Conservation (phyloP, 2,888 invertebrate species). For the Taenaris catops region DNA sequence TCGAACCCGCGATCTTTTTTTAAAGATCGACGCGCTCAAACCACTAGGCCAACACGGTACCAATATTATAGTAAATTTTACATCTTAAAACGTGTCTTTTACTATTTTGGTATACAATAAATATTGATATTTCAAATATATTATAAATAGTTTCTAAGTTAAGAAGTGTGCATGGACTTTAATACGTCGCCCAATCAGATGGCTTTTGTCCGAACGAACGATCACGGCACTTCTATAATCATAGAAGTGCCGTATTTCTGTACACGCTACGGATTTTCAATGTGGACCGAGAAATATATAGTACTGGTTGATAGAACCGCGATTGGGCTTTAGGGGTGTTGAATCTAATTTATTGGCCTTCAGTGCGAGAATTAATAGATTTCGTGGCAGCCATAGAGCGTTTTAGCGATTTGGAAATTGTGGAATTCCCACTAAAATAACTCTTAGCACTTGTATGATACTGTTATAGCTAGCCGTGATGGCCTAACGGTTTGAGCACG, state of each 20-base stretch:
- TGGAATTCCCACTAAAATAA: not conserved
- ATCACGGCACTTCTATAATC: no score
- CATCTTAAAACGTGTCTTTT: no score
- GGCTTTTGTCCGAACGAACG: conserved; percentile 43
- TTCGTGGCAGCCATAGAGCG: conserved; percentile 19
- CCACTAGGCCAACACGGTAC: no score
- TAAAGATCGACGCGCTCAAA: no score
- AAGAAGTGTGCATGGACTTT: conserved; percentile 2
- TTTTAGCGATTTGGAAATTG: conserved; percentile 13
- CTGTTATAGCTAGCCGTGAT: not conserved
- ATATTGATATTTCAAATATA: no score
- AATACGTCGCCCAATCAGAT: conserved; percentile 45
- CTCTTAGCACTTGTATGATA: not conserved
- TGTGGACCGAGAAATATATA: conserved; percentile 18
- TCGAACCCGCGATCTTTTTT: no score
- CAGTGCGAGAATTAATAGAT: conserved; percentile 22
- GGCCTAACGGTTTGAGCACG: not conserved
- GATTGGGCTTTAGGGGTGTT: conserved; percentile 21
- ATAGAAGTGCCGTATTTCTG: conserved; percentile 23
- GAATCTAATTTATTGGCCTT: conserved; percentile 23
- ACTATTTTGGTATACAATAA: no score
- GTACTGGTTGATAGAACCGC: conserved; percentile 20
- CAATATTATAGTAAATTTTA: no score
- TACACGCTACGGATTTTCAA: conserved; percentile 17
- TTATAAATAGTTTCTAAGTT: no score